These are phyloP conservation scores for Thomomys bottae DNA, from an alignment of 2,113 vertebrate species.

Conservation along the genomic window DNA sequence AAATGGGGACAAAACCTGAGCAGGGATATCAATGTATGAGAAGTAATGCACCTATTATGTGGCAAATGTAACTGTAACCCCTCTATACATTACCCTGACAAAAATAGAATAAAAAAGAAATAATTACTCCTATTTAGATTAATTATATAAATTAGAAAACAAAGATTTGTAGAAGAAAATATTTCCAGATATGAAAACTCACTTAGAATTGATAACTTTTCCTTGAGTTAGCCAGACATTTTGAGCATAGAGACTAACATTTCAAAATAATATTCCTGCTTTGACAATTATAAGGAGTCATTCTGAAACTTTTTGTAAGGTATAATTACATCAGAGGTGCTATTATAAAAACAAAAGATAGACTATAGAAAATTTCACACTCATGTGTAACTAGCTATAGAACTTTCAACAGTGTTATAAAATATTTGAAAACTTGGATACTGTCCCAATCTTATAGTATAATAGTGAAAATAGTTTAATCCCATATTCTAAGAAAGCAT, in stretches of 20 bases:
- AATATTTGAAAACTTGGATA: constrained; percentile 14
- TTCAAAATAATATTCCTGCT: constrained; percentile 65
- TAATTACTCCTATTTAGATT: constrained; percentile 45
- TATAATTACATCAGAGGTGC: constrained; percentile 70
- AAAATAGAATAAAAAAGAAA: too few species aligned
- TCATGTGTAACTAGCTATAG: neutral
- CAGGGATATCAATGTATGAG: too few species aligned
- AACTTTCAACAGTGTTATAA: constrained; percentile 24
- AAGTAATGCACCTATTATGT: too few species aligned
- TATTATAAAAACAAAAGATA: constrained; percentile 67
- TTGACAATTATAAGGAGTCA: constrained; percentile 60
- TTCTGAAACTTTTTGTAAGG: constrained; percentile 67
- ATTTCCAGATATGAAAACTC: constrained; percentile 76
- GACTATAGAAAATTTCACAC: constrained; percentile 50
- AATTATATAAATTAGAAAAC: constrained; percentile 66
- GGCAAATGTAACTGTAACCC: too few species aligned
- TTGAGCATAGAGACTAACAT: constrained; percentile 68
- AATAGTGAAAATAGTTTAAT: constrained; percentile 13
- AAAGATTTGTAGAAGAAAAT: constrained; percentile 74
- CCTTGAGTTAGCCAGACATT: constrained; percentile 49
- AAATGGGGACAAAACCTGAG: too few species aligned
- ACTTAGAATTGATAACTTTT: constrained; percentile 66
- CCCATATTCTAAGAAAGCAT: neutral
- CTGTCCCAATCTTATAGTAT: neutral
- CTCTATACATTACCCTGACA: too few species aligned